Percentiles rank a stretch among this genome's conserved stretches.
phyloP scores from a whole-genome alignment of 2,113 vertebrate genomes.

The Gallinago undulata region DNA sequence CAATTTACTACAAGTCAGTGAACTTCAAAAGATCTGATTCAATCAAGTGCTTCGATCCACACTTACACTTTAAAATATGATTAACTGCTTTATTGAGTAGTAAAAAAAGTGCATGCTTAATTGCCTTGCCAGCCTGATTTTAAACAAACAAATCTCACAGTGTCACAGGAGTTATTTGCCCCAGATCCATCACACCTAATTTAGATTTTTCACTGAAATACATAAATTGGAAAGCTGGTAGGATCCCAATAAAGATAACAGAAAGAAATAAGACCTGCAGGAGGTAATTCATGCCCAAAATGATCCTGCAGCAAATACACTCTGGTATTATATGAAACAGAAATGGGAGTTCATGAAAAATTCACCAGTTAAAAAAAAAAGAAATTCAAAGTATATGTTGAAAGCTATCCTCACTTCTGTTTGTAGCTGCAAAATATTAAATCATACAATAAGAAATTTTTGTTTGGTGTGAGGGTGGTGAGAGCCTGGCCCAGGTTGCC shows the following conservation, averaged over 20 bases:
- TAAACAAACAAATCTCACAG: not conserved
- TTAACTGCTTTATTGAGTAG: constrained; percentile 13
- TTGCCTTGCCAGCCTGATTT: not conserved
- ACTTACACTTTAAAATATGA: not conserved
- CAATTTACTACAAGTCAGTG: not conserved
- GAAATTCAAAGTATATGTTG: not conserved
- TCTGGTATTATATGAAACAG: not conserved
- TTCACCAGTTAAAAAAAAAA: not conserved
- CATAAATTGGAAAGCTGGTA: not conserved
- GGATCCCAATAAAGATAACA: not conserved
- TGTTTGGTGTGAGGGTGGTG: not conserved
- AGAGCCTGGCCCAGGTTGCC: not conserved
- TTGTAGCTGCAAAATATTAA: not conserved
- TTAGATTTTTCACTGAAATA: not conserved
- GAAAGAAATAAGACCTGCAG: not conserved
- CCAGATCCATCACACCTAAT: not conserved
- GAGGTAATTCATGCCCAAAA: not conserved
- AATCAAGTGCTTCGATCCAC: not conserved
- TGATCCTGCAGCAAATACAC: not conserved
- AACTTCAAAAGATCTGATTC: constrained; percentile 17
- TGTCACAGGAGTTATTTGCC: not conserved
- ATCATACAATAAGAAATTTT: not conserved
- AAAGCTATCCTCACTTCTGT: not conserved
- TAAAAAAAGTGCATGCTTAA: not conserved
- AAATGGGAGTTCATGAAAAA: not conserved